Percentiles rank a stretch among this genome's conserved stretches.
Evolutionary conservation across 2,888 invertebrate genomes (phyloP).

Genomic region (Taenaris catops): DNA sequence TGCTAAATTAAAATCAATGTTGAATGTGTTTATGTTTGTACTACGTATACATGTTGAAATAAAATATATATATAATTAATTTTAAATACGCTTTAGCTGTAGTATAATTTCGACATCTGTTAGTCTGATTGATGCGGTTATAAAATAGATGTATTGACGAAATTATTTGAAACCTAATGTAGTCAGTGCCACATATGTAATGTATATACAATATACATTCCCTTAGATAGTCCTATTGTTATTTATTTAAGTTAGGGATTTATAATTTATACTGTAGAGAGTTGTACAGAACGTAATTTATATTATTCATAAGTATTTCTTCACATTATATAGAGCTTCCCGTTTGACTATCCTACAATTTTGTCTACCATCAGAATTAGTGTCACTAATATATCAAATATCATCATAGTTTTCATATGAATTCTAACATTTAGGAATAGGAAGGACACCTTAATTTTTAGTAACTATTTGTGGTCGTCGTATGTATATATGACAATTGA

Average conservation of each 20-base stretch:
- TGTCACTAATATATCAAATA: conserved; percentile 17
- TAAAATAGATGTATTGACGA: conserved; percentile 25
- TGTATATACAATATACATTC: conserved; percentile 64
- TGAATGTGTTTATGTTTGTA: too few relatives aligned
- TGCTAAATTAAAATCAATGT: too few relatives aligned
- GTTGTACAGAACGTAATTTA: conserved; percentile 48
- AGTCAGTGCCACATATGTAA: conserved; percentile 68
- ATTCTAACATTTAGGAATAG: conserved; percentile 10
- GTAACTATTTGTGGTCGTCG: conserved; percentile 19
- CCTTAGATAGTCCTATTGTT: conserved; percentile 68
- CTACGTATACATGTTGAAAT: too few relatives aligned
- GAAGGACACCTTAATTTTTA: conserved; percentile 5
- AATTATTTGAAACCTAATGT: conserved; percentile 32
- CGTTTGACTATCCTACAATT: conserved; percentile 43
- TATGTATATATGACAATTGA: conserved; percentile 14
- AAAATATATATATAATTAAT: too few relatives aligned
- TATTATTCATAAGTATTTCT: conserved; percentile 53
- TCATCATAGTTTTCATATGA: conserved; percentile 15
- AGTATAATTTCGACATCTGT: too few relatives aligned
- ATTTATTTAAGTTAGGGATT: conserved; percentile 56
- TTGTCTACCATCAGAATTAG: conserved; percentile 46
- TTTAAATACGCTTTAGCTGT: too few relatives aligned
- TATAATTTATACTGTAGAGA: conserved; percentile 60
- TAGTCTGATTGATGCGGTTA: conserved; percentile 6
- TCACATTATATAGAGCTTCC: conserved; percentile 68